Percentiles rank a stretch among this genome's conserved stretches.
Conservation (phyloP, 2,113 vertebrate genomes). For the Podocnemis expansa region DNA sequence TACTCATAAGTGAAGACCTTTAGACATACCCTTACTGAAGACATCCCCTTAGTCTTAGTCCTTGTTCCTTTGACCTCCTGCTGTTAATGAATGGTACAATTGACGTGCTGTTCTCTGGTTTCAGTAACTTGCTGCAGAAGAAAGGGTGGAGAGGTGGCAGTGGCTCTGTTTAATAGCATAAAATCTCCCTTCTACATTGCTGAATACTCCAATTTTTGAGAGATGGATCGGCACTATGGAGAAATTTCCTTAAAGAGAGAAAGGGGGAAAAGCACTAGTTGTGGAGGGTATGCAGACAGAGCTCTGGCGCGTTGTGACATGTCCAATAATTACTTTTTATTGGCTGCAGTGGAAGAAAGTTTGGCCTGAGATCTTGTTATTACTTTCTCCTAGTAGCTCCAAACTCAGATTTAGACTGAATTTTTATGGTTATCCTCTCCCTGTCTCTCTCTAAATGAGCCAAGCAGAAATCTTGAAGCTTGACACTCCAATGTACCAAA, state of each 20-base stretch:
- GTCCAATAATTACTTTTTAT: not conserved
- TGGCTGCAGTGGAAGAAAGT: not conserved
- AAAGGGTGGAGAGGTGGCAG: not conserved
- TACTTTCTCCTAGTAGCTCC: not conserved
- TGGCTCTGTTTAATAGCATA: not conserved
- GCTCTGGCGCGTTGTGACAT: not conserved
- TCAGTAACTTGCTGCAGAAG: not conserved
- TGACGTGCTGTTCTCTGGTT: not conserved
- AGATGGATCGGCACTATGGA: not conserved
- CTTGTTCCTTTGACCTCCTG: not conserved
- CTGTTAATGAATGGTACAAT: not conserved
- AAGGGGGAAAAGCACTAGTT: no score
- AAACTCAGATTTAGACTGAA: not conserved
- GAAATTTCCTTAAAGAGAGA: not conserved
- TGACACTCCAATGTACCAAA: not conserved
- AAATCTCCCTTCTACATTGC: not conserved
- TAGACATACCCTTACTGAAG: no score
- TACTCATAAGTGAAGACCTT: no score
- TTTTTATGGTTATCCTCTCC: not conserved
- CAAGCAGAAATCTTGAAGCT: not conserved
- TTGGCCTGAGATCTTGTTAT: not conserved
- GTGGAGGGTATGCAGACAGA: not conserved
- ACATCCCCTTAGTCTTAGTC: no score
- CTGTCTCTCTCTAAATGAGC: not conserved
- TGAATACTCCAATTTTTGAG: not conserved